A percentile compares a stretch with the other conserved stretches of the same genome.
Conservation (phyloP, 1,140 invertebrate species). For the Macrocentrus cingulum region DNA sequence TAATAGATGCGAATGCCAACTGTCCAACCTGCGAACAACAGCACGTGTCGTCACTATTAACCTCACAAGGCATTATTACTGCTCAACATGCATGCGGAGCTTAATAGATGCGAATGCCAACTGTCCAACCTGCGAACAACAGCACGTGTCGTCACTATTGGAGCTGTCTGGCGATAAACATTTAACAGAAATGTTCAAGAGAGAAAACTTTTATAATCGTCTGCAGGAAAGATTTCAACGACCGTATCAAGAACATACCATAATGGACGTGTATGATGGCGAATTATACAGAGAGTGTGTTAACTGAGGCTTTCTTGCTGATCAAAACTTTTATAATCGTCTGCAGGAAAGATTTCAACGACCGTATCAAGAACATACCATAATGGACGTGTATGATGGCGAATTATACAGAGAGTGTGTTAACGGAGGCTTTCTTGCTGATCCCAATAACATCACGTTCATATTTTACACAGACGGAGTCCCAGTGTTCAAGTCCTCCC, state of each 20-base stretch:
- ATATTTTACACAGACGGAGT: constrained; percentile 8
- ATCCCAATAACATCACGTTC: too few species aligned
- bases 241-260: not conserved
- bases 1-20: not conserved
- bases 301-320: not conserved
- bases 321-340: too few species aligned
- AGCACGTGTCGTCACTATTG: too few species aligned
- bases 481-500: not conserved
- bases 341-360: constrained; percentile 11
- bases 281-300: constrained; percentile 2
- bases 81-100: too few species aligned
- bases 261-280: constrained; percentile 8
- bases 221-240: constrained; percentile 22
- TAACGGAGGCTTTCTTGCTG: too few species aligned
- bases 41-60: too few species aligned
- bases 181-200: constrained; percentile 21
- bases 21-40: constrained; percentile 14
- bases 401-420: too few species aligned
- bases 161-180: constrained; percentile 14
- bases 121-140: too few species aligned
- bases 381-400: too few species aligned
- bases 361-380: too few species aligned
- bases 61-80: too few species aligned
- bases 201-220: constrained; percentile 21
- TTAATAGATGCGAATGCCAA: too few species aligned